phyloP scores from a whole-genome alignment of 1,140 invertebrate species.

The Drosophila prosaltans region DNA sequence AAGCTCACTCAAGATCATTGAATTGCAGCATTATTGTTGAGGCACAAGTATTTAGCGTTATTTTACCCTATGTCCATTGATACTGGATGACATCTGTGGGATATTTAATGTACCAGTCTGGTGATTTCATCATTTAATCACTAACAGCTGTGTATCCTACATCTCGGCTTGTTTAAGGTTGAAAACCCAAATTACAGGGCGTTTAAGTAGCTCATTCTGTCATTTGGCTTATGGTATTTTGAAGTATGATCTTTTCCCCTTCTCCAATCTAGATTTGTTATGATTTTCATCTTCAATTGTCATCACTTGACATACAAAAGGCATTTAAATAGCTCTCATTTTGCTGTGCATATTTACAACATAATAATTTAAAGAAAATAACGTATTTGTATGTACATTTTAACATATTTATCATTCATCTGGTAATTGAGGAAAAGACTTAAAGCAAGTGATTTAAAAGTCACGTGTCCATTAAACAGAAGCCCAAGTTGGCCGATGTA shows the following conservation, averaged over 20 bases:
- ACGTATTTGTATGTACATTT: not conserved
- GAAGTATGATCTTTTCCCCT: not conserved
- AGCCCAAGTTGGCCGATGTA: constrained; percentile 10
- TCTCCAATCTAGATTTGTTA: constrained; percentile 15
- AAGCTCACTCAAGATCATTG: constrained; percentile 21
- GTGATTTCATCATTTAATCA: too few species aligned
- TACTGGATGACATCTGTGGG: too few species aligned
- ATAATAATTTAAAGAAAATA: not conserved
- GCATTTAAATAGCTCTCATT: constrained; percentile 7
- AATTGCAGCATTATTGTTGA: constrained; percentile 24
- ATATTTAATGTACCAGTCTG: too few species aligned
- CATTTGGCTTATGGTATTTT: too few species aligned
- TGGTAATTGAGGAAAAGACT: not conserved
- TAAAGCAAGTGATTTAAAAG: constrained; percentile 4
- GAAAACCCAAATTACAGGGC: too few species aligned
- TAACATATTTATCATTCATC: not conserved
- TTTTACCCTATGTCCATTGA: not conserved
- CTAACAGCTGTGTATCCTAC: too few species aligned
- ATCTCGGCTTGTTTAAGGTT: too few species aligned
- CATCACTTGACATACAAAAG: constrained; percentile 36
- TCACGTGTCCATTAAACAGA: not conserved
- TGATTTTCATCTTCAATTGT: not conserved
- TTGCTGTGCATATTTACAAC: not conserved
- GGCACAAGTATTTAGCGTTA: constrained; percentile 29
- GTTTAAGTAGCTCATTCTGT: too few species aligned